Percentiles rank a stretch among this genome's conserved stretches.
Evolutionary conservation across 2,888 invertebrate genomes (phyloP).

Genomic region (Chymomyza caudatula): DNA sequence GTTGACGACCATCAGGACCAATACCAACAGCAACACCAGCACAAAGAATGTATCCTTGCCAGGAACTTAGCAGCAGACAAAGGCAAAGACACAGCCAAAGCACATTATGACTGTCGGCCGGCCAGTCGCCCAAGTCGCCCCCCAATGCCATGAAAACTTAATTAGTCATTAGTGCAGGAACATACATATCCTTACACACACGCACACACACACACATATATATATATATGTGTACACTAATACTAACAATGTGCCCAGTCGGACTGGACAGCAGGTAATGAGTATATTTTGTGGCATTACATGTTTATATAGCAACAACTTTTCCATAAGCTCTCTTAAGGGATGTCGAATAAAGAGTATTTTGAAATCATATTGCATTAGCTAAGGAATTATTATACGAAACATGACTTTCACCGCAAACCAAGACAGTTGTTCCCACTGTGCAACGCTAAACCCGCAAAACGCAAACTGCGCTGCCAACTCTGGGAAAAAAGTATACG

Average conservation of each 20-base stretch:
- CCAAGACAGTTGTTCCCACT: too few species aligned
- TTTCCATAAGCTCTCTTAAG: too few species aligned
- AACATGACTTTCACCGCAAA: too few species aligned
- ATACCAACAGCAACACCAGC: not conserved
- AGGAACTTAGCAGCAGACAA: constrained; percentile 2
- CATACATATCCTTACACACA: constrained; percentile 40
- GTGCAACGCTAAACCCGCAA: too few species aligned
- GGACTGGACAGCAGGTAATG: not conserved
- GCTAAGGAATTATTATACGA: too few species aligned
- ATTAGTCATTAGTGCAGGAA: constrained; percentile 66
- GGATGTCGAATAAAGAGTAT: not conserved
- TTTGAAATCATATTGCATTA: too few species aligned
- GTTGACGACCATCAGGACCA: not conserved
- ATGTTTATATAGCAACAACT: not conserved
- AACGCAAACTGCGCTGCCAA: too few species aligned
- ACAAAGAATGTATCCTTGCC: not conserved
- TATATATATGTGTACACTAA: constrained; percentile 5
- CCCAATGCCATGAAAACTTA: constrained; percentile 66
- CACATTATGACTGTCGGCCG: not conserved
- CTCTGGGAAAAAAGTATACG: too few species aligned
- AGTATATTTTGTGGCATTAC: not conserved
- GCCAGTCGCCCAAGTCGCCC: not conserved
- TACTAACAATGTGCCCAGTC: not conserved
- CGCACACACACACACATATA: constrained; percentile 1
- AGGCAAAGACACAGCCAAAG: not conserved